A percentile compares a stretch with the other conserved stretches of the same genome.
phyloP scores from a whole-genome alignment of 2,888 invertebrate species.

The Andrena flavipes region DNA sequence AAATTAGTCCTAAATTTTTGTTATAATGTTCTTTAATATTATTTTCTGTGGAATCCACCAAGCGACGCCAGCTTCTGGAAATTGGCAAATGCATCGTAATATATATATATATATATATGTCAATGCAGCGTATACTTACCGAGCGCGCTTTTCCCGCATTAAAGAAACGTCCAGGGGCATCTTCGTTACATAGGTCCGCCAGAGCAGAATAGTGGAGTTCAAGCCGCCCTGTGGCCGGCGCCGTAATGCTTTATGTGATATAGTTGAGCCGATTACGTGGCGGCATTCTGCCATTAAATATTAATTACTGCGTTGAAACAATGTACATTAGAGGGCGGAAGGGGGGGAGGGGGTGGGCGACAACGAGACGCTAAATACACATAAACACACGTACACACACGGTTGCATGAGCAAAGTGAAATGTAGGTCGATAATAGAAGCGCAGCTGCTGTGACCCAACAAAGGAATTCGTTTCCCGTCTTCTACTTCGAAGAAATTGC shows the following conservation, averaged over 20 bases:
- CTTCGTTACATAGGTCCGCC: constrained; percentile 23
- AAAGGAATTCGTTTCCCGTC: constrained; percentile 40
- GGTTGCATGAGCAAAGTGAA: constrained; percentile 14
- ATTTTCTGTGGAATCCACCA: too few relatives aligned
- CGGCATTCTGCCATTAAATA: constrained; percentile 66
- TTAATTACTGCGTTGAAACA: constrained; percentile 66
- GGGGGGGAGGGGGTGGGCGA: neutral
- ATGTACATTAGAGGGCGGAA: constrained; percentile 34
- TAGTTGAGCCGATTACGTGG: constrained; percentile 70
- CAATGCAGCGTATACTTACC: constrained; percentile 21
- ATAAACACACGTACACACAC: neutral
- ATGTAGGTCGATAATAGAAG: constrained; percentile 51
- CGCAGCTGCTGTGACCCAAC: constrained; percentile 33
- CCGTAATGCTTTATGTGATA: constrained; percentile 59
- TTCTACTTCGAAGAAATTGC: constrained; percentile 32
- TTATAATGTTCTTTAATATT: too few relatives aligned
- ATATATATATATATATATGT: too few relatives aligned
- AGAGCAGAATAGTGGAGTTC: constrained; percentile 38
- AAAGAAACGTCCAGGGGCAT: constrained; percentile 45
- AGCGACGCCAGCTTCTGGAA: neutral
- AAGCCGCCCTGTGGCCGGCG: constrained; percentile 4
- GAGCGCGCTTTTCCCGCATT: constrained; percentile 42
- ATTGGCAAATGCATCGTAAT: constrained; percentile 29
- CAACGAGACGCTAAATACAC: constrained; percentile 38
- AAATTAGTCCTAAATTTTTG: too few relatives aligned